Percentiles rank a stretch among this genome's conserved stretches.
Conservation (phyloP, 2,113 vertebrate genomes). For the Echinops telfairi region DNA sequence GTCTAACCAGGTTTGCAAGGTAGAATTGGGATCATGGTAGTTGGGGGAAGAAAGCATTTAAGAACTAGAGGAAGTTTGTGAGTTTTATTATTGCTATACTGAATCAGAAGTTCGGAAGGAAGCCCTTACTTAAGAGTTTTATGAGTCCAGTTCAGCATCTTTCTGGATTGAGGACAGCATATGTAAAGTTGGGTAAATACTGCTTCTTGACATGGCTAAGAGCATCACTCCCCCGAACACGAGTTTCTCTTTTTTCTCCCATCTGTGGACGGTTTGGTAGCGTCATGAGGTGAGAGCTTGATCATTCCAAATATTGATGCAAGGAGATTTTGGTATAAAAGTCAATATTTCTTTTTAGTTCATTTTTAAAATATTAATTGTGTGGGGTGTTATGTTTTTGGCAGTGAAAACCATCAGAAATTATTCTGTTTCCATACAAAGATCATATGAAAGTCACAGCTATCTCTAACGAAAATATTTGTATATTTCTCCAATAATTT, state of each 20-base stretch:
- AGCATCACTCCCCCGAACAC: neutral
- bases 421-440: constrained; percentile 40
- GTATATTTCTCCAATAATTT: constrained; percentile 71
- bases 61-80: too few relatives aligned
- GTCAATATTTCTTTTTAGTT: neutral
- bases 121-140: neutral
- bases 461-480: constrained; percentile 26
- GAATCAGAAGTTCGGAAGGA: neutral
- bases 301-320: neutral
- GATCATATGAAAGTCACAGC: neutral
- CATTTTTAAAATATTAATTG: constrained; percentile 35
- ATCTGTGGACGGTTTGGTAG: neutral
- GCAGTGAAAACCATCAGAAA: constrained; percentile 45
- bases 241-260: neutral
- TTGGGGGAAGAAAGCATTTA: too few relatives aligned
- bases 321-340: neutral
- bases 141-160: neutral
- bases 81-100: too few relatives aligned
- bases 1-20: too few relatives aligned
- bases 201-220: neutral
- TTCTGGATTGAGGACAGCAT: neutral
- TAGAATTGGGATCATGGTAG: too few relatives aligned
- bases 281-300: neutral
- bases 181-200: neutral
- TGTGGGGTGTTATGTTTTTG: constrained; percentile 35